phyloP scores from a whole-genome alignment of 64 coral and sea anemone species.

The Montipora capricornis region DNA sequence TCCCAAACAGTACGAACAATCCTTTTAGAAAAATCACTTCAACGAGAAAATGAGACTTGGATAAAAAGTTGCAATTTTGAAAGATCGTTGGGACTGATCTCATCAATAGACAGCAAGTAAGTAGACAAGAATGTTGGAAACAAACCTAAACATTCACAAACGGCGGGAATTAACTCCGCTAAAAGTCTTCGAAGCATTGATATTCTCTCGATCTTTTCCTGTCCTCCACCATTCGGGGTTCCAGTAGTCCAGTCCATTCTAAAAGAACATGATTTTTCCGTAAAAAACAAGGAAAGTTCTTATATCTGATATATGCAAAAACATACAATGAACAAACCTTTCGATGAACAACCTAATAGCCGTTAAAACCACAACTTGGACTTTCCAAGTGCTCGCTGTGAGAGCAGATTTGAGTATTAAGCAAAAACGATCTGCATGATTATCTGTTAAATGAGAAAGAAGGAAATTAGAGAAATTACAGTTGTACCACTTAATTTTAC shows the following conservation, averaged over 20 bases:
- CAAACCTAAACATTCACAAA: conserved; percentile 76
- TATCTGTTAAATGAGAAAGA: conserved; percentile 20
- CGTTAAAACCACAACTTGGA: conserved; percentile 80
- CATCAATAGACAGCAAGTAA: too few relatives aligned
- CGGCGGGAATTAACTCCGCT: conserved; percentile 14
- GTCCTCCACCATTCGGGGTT: background rate
- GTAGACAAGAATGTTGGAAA: background rate
- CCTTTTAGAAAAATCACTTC: too few relatives aligned
- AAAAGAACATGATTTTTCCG: background rate
- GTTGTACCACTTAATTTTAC: background rate
- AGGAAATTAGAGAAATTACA: background rate
- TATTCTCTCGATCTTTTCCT: conserved; percentile 36
- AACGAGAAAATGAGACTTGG: too few relatives aligned
- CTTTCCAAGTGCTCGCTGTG: conserved; percentile 85
- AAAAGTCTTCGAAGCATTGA: conserved; percentile 16
- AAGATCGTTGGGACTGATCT: too few relatives aligned
- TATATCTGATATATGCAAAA: too few relatives aligned
- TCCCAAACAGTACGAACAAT: too few relatives aligned
- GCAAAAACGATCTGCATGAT: conserved; percentile 62
- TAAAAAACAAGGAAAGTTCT: background rate
- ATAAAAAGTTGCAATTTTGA: too few relatives aligned
- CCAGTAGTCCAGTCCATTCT: conserved; percentile 37
- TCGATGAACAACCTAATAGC: conserved; percentile 74
- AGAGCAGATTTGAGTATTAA: conserved; percentile 72
- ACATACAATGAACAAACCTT: conserved; percentile 58